These are phyloP conservation scores for Rallus crepitans DNA, from an alignment of 2,797 vertebrate genomes.

Conservation along the genomic window DNA sequence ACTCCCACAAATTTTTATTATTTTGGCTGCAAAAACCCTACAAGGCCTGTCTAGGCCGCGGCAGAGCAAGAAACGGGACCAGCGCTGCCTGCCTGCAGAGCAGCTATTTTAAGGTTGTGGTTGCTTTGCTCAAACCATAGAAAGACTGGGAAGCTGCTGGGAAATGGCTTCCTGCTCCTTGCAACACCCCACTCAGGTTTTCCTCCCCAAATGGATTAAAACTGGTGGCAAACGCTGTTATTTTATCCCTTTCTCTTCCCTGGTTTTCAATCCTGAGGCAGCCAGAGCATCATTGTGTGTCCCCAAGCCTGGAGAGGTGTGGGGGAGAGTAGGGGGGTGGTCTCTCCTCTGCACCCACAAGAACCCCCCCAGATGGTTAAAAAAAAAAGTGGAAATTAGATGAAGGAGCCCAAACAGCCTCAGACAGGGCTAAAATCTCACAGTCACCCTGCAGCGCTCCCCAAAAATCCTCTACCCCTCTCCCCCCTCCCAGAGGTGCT, in stretches of 20 bases:
- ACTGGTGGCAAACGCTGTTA: fast-evolving
- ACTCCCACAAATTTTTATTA: not conserved
- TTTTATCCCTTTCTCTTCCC: not conserved
- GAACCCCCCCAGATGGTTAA: not conserved
- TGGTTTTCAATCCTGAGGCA: not conserved
- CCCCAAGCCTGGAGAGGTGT: fast-evolving
- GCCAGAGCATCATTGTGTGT: not conserved
- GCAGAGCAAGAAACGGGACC: not conserved
- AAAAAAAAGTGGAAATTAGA: not conserved
- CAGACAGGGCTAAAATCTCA: not conserved
- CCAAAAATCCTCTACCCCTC: not conserved
- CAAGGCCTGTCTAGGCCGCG: not conserved
- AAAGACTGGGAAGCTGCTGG: conserved; percentile 38
- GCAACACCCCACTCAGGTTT: not conserved
- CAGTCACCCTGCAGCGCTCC: fast-evolving
- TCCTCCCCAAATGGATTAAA: not conserved
- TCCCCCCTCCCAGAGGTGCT: not conserved
- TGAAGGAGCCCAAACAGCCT: not conserved
- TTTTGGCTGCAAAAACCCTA: conserved; percentile 3
- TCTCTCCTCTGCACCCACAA: not conserved
- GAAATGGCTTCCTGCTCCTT: conserved; percentile 42
- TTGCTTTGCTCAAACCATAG: not conserved
- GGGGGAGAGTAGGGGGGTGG: not conserved
- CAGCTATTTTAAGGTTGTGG: conserved; percentile 54
- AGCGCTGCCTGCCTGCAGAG: not conserved